Evolutionary conservation across 2,888 invertebrate genomes (phyloP), one percentile per base, ranked within the genome.

Genomic region (Gari tellinella): DNA sequence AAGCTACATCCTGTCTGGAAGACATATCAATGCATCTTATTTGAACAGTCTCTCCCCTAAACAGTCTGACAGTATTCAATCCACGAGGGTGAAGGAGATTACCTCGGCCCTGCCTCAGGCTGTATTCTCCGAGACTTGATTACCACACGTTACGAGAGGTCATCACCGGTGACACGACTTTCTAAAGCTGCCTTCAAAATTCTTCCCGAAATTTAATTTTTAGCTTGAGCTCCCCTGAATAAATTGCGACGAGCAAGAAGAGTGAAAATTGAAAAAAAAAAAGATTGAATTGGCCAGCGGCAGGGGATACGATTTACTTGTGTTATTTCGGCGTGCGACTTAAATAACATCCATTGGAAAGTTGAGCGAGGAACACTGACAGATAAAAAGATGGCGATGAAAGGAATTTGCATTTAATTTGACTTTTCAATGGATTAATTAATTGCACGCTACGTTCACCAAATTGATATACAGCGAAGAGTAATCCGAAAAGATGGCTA

Each of bases 381-480:
- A 41, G 40, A 46, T 67, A 58, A 60, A 67, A 61, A 55, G 67
- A 55, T 45, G 46, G 53, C 31, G 53, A 37, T 53, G 58, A 66
- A 60, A 61, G 46, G 61, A 49, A 67, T 67, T 67, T 67, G 67
- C 67, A 67, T 67, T 61, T 67, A 51, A 67, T 67, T 67, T 60
- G 67, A 49, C 67, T 67, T 61, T 40, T 53, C 55, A 51, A 53
- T 48, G 49, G 53, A 60, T 55, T 67, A 67, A 67, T 67, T 67
- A 67, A 55, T 57, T 55, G 48, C 67, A 61, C 61, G 67, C 67
- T 46, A 52, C 45, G 57, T 52, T 51, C 23, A 10, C 26, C 14
- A 48, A 19, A n/a, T 48, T 48, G 48, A 17, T 48, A 48, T 48
- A 17, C 12, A 48, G 23, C 48, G 21, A 48, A 12, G 48, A 12